Conservation (phyloP, 2,797 vertebrate genomes). For the Darevskia mixta region DNA sequence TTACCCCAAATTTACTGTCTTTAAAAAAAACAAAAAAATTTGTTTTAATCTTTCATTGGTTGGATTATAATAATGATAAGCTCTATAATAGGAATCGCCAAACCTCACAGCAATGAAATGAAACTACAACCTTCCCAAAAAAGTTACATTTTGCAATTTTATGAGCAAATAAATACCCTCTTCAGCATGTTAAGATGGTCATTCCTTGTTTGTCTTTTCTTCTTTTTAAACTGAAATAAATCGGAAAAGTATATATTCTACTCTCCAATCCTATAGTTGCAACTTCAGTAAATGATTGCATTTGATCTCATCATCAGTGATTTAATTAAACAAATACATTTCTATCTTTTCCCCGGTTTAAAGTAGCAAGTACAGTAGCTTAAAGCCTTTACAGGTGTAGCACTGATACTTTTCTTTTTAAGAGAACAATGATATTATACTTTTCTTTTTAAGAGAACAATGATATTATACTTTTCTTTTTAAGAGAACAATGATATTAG, state of each 20-base stretch:
- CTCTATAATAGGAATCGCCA: constrained; percentile 39
- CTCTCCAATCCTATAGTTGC: constrained; percentile 49
- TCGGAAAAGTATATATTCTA: constrained; percentile 18
- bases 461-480: constrained; percentile 19
- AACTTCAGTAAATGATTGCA: constrained; percentile 33
- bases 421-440: constrained; percentile 38
- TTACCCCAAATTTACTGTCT: too few relatives aligned
- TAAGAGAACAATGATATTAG: constrained; percentile 38
- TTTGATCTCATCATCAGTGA: constrained; percentile 13
- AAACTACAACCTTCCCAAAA: constrained; percentile 46
- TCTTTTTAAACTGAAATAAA: constrained; percentile 31
- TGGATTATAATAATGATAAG: constrained; percentile 42
- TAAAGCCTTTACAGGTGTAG: constrained; percentile 42
- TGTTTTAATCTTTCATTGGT: constrained; percentile 42
- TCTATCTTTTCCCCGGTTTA: constrained; percentile 24
- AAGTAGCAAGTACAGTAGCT: not conserved
- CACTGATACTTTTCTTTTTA: constrained; percentile 17
- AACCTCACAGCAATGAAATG: constrained; percentile 51
- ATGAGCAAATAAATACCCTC: constrained; percentile 56
- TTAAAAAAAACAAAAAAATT: not conserved
- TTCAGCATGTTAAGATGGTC: not conserved
- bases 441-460: constrained; percentile 20
- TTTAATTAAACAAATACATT: constrained; percentile 52
- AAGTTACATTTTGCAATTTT: constrained; percentile 53
- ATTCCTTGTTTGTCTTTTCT: constrained; percentile 30